These are phyloP conservation scores for Cyclophora punctaria DNA, from an alignment of 2,888 invertebrate species.

Conservation along the genomic window DNA sequence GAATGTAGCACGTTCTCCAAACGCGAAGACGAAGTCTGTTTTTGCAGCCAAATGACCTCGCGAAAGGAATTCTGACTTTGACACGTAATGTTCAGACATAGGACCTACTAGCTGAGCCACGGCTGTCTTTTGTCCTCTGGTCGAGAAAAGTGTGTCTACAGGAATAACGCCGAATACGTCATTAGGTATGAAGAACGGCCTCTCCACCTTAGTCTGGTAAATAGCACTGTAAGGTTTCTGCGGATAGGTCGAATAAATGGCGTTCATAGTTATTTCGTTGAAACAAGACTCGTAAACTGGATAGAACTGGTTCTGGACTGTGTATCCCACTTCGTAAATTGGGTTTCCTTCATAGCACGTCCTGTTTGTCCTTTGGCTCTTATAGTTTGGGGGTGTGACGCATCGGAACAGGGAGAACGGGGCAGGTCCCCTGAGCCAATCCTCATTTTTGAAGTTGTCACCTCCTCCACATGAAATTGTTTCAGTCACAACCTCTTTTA, in stretches of 20 bases:
- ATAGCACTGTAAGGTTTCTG: conserved; percentile 57
- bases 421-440: conserved; percentile 43
- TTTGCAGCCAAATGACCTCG: conserved; percentile 80
- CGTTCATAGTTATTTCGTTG: conserved; percentile 34
- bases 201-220: conserved; percentile 50
- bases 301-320: conserved; percentile 38
- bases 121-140: conserved; percentile 40
- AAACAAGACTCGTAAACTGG: conserved; percentile 60
- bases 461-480: conserved; percentile 44
- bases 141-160: conserved; percentile 47
- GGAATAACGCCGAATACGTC: conserved; percentile 36
- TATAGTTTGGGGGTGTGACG: conserved; percentile 33
- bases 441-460: conserved; percentile 43
- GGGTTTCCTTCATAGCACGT: conserved; percentile 42
- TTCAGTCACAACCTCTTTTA: conserved; percentile 27
- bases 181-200: conserved; percentile 52
- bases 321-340: conserved; percentile 57
- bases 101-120: conserved; percentile 42
- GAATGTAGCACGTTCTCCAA: conserved; percentile 77
- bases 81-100: conserved; percentile 51
- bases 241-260: conserved; percentile 54
- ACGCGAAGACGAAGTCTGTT: conserved; percentile 77
- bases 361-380: conserved; percentile 39
- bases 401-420: conserved; percentile 44
- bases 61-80: conserved; percentile 54